A percentile compares a stretch with the other conserved stretches of the same genome.
Conservation (phyloP, 2,888 invertebrate species). For the Scaptomyza parva region DNA sequence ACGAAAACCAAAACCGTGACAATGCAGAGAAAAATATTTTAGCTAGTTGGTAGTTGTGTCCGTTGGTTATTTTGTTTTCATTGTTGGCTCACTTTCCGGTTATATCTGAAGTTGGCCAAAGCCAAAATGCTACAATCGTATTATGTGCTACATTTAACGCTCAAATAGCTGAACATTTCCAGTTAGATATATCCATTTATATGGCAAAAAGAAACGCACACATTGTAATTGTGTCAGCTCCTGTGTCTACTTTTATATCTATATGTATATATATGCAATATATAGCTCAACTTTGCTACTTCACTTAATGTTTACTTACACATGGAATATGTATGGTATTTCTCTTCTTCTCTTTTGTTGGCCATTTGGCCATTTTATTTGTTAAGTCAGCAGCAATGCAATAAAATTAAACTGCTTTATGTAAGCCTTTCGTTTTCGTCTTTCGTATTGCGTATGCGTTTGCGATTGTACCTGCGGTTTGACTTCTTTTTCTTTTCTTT, state of each 20-base stretch:
- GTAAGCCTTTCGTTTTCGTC: constrained; percentile 59
- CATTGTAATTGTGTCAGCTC: constrained; percentile 30
- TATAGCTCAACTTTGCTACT: constrained; percentile 4
- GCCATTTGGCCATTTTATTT: constrained; percentile 50
- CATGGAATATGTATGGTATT: background rate
- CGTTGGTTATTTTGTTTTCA: constrained; percentile 4
- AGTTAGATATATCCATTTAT: constrained; percentile 47
- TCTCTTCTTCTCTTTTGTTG: constrained; percentile 17
- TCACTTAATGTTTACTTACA: constrained; percentile 1
- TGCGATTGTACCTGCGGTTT: constrained; percentile 62
- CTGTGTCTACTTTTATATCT: constrained; percentile 9
- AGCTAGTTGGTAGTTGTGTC: constrained; percentile 1
- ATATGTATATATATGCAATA: constrained; percentile 7
- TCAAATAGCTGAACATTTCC: constrained; percentile 59
- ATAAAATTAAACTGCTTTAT: constrained; percentile 67
- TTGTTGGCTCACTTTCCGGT: constrained; percentile 10
- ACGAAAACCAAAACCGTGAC: constrained; percentile 40
- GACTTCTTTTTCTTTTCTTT: constrained; percentile 14
- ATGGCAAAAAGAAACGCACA: constrained; percentile 3
- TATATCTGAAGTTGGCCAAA: constrained; percentile 8
- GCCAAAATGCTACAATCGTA: constrained; percentile 60
- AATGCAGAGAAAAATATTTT: constrained; percentile 13
- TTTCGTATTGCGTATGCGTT: no score
- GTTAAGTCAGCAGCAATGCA: constrained; percentile 55
- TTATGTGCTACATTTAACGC: constrained; percentile 79